Evolutionary conservation across 2,888 invertebrate species (phyloP).

Genomic region (Habroteleia sp.): DNA sequence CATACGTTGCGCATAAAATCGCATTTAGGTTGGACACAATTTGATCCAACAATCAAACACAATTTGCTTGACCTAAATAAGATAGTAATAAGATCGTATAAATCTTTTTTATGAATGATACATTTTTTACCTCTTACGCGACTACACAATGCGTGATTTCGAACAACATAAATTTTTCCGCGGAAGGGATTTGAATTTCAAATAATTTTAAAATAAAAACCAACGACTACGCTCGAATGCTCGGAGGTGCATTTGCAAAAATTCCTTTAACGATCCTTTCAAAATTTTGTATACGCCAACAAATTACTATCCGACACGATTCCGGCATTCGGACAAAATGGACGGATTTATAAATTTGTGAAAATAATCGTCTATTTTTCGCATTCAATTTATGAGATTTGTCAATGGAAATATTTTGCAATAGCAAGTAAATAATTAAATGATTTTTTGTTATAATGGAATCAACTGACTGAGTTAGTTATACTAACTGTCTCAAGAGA

Average conservation of each 20-base stretch:
- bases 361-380: too few relatives aligned
- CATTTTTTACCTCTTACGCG: conserved; percentile 2
- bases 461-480: too few relatives aligned
- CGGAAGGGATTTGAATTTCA: conserved; percentile 15
- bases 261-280: too few relatives aligned
- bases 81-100: conserved; percentile 6
- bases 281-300: too few relatives aligned
- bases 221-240: conserved; percentile 4
- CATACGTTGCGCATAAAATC: conserved; percentile 23
- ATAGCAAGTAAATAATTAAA: too few relatives aligned
- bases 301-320: too few relatives aligned
- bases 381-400: too few relatives aligned
- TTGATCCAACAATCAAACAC: conserved; percentile 31
- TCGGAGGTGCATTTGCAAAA: conserved; percentile 1
- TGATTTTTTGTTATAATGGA: too few relatives aligned
- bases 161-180: conserved; percentile 13
- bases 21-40: conserved; percentile 21
- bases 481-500: too few relatives aligned
- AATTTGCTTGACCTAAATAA: conserved; percentile 27
- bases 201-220: conserved; percentile 14
- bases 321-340: too few relatives aligned
- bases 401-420: too few relatives aligned
- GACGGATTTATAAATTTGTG: too few relatives aligned
- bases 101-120: conserved; percentile 24
- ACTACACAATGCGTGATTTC: conserved; percentile 20